Percentiles rank a stretch among this genome's conserved stretches.
Evolutionary conservation across 1,140 invertebrate genomes (phyloP).

Genomic region (Ceratitis capitata): DNA sequence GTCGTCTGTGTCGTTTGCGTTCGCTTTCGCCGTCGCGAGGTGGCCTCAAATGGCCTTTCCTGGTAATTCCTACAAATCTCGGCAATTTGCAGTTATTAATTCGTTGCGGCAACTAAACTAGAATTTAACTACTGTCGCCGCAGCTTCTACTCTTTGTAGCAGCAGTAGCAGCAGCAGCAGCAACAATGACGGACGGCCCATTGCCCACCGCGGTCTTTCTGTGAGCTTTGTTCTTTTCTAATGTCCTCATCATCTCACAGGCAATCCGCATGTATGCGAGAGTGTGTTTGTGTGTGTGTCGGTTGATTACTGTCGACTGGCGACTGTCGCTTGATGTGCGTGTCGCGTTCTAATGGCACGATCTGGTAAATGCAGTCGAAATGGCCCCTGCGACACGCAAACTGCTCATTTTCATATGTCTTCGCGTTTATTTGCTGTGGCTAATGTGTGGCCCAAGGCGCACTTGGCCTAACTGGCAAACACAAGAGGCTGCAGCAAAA

Average conservation of each 20-base stretch:
- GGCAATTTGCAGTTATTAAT: conserved; percentile 40
- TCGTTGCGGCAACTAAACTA: conserved; percentile 37
- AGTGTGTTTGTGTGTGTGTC: background rate
- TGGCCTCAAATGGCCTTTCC: background rate
- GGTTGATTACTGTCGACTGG: background rate
- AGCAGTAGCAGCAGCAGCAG: too few species aligned
- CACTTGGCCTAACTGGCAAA: background rate
- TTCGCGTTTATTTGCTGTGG: background rate
- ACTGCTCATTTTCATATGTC: conserved; percentile 21
- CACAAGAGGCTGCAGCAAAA: background rate
- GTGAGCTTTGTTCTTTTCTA: background rate
- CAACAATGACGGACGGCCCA: too few species aligned
- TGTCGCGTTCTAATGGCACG: conserved; percentile 34
- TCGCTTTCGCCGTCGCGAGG: background rate
- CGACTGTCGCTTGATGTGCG: conserved; percentile 23
- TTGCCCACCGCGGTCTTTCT: background rate
- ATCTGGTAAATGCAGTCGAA: conserved; percentile 22
- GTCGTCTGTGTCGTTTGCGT: background rate
- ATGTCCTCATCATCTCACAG: background rate
- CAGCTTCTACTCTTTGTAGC: conserved; percentile 9
- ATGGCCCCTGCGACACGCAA: background rate
- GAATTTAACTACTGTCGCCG: conserved; percentile 40
- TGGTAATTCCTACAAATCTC: background rate
- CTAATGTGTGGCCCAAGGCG: background rate
- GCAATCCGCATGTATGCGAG: background rate